Evolutionary conservation across 2,113 vertebrate genomes (phyloP), one percentile per base, ranked within the genome.

Genomic region (Irena cyanogastra): DNA sequence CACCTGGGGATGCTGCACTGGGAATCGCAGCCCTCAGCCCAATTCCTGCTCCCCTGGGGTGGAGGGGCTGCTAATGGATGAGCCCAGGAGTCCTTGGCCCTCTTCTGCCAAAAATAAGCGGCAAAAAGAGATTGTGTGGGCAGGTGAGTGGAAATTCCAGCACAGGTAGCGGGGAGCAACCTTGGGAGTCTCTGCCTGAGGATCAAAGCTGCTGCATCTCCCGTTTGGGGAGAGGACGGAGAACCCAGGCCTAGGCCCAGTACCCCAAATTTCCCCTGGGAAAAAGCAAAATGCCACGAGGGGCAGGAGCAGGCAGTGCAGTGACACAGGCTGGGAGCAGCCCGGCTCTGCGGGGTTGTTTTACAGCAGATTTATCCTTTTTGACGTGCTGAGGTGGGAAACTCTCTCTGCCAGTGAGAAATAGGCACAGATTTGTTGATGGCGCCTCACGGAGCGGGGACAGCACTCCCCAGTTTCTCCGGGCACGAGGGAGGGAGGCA

Each of bases 351-450:
- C 0, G 1, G 11, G 31, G 17, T 9, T 28, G 8, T 70, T 89
- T 60, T 9, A 60, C 7, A 39, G 53, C 20, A 56, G 9, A 60
- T 76, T 26, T 37, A 4, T 77, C 60, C 37, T 49, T 71, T 90
- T 16, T 14, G 47, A 52, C 2, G 3, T 6, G 10, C 47, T 57
- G 45, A 45, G 31, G 5, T 45, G 69, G 52, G 24, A 54, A 87
- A 28, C 1, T 1, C 35, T 24, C 63, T 33, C 30, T 52, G 57
- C 21, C 15, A 10, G 64, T 0, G 0, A 78, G 59, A 63, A 76
- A 18, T 0, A 16, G 28, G n/a, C 8, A 13, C 20, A 13, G 59
- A 24, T 45, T 39, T 1, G 1, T 2, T 4, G 23, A 1, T 0
- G 14, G 31, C 30, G 42, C 4, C 0, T 37, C 47, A 4, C 2